Percentiles rank a stretch among this genome's conserved stretches.
These are phyloP conservation scores for Nomada fucata DNA, from an alignment of 2,888 invertebrate genomes.

Conservation along the genomic window DNA sequence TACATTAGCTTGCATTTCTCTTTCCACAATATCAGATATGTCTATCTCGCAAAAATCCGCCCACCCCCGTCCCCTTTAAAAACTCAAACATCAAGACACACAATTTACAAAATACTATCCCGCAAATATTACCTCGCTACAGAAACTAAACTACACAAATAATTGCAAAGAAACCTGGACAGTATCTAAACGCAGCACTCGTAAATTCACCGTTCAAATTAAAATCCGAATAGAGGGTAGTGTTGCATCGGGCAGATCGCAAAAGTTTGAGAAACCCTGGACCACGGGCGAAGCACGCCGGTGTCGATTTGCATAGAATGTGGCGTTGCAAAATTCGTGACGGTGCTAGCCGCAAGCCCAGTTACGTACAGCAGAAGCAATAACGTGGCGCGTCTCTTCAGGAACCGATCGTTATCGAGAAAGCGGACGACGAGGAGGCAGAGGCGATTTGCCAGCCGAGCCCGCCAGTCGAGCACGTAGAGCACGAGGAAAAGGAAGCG, in stretches of 20 bases:
- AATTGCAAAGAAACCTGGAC: too few relatives aligned
- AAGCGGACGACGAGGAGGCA: constrained; percentile 61
- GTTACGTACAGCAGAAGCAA: constrained; percentile 65
- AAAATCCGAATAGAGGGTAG: not conserved
- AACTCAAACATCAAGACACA: too few relatives aligned
- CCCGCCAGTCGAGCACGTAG: constrained; percentile 67
- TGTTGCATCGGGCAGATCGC: not conserved
- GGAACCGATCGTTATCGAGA: constrained; percentile 76
- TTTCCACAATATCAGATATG: too few relatives aligned
- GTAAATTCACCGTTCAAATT: not conserved
- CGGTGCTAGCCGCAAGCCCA: constrained; percentile 59
- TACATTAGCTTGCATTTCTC: too few relatives aligned
- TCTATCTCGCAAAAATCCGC: too few relatives aligned
- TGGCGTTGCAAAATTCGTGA: constrained; percentile 79
- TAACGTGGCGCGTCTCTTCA: constrained; percentile 70
- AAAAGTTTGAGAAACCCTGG: constrained; percentile 71
- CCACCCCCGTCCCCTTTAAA: too few relatives aligned
- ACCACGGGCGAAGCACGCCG: constrained; percentile 34
- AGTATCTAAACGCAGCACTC: too few relatives aligned
- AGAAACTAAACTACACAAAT: too few relatives aligned
- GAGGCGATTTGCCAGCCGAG: constrained; percentile 63
- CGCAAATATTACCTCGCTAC: too few relatives aligned
- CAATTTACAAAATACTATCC: too few relatives aligned
- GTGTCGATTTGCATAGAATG: constrained; percentile 80
- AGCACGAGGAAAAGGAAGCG: constrained; percentile 60